phyloP scores from a whole-genome alignment of 2,113 vertebrate species.

The rabbit (Oryctolagus cuniculus) region DNA sequence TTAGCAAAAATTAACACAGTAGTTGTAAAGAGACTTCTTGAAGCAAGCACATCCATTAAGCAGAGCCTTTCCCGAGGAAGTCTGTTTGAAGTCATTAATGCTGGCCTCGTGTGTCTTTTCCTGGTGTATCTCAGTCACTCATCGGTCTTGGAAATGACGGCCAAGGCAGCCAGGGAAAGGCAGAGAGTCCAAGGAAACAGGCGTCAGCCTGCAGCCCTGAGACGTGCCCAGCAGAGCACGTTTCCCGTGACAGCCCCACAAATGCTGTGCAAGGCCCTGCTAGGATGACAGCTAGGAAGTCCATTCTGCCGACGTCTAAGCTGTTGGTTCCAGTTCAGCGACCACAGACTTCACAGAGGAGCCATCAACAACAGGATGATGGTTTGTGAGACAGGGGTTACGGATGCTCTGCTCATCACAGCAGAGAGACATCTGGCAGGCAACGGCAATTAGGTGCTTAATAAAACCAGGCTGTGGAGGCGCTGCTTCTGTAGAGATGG shows the following conservation, averaged over 20 bases:
- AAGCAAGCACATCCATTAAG: not conserved
- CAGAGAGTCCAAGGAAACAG: not conserved
- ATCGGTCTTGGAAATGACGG: not conserved
- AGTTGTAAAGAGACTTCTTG: not conserved
- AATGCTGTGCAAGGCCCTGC: not conserved
- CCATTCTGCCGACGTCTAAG: not conserved
- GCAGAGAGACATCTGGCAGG: not conserved
- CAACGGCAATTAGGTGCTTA: slow-evolving; percentile 32
- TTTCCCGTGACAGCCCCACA: not conserved
- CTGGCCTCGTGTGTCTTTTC: too few relatives aligned
- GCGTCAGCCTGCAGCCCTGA: not conserved
- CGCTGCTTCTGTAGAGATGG: not conserved
- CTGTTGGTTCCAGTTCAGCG: not conserved
- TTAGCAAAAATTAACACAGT: not conserved
- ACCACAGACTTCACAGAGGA: slow-evolving; percentile 5
- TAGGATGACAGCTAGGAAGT: not conserved
- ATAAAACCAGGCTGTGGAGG: not conserved
- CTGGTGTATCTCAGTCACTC: not conserved
- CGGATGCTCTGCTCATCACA: not conserved
- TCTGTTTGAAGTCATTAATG: not conserved
- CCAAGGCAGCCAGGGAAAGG: not conserved
- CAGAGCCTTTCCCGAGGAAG: not conserved
- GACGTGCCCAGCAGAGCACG: not conserved
- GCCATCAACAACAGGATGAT: not conserved
- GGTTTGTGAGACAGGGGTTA: not conserved